These are phyloP conservation scores for Chloroclysta siterata DNA, from an alignment of 2,888 invertebrate genomes.

Conservation along the genomic window DNA sequence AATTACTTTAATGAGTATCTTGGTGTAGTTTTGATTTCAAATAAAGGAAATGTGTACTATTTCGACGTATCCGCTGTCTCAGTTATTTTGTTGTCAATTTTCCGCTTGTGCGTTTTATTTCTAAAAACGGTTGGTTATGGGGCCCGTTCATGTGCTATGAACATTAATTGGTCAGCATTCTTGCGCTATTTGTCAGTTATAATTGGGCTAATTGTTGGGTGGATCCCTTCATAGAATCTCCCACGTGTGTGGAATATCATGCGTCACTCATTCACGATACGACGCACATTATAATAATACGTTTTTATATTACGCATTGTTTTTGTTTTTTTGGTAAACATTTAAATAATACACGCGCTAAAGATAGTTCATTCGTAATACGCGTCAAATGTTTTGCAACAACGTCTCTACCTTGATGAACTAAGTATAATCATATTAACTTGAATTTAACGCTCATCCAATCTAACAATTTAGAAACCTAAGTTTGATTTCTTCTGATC, in stretches of 20 bases:
- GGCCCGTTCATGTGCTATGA: constrained; percentile 46
- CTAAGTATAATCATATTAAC: not conserved
- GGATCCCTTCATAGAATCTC: constrained; percentile 66
- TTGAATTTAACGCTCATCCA: not conserved
- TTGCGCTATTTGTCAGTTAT: constrained; percentile 59
- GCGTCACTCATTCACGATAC: constrained; percentile 49
- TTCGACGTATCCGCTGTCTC: constrained; percentile 53
- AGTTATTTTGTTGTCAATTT: constrained; percentile 47
- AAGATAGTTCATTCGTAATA: constrained; percentile 11
- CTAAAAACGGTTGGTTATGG: constrained; percentile 46
- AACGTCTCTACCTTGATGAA: not conserved
- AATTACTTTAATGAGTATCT: constrained; percentile 53
- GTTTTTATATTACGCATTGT: constrained; percentile 40
- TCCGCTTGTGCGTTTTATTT: constrained; percentile 43
- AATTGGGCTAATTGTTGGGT: constrained; percentile 74
- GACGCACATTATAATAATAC: constrained; percentile 35
- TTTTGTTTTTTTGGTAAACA: constrained; percentile 37
- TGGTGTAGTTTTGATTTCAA: constrained; percentile 50
- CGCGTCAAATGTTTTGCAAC: constrained; percentile 16
- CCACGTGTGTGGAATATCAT: constrained; percentile 46
- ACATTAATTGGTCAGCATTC: constrained; percentile 50
- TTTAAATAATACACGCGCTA: constrained; percentile 3
- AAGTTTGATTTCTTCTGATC: too few species aligned
- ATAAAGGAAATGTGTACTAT: constrained; percentile 53
- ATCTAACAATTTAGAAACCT: too few species aligned